A percentile compares a stretch with the other conserved stretches of the same genome.
Conservation (phyloP, 2,888 invertebrate genomes). For the Drosophila formosana region DNA sequence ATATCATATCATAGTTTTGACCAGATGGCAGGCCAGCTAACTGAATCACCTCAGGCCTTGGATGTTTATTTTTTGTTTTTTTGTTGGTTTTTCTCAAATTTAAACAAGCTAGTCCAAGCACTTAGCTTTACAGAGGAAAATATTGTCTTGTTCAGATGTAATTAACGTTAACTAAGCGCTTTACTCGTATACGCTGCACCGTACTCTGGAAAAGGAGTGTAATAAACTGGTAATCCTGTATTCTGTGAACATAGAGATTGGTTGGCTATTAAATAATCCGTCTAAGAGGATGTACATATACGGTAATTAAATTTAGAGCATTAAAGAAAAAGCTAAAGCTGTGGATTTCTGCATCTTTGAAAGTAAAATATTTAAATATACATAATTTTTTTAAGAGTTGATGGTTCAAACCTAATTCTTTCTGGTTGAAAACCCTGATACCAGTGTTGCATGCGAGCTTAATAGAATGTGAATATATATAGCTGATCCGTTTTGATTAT, state of each 20-base stretch:
- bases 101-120: neutral
- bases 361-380: too few relatives aligned
- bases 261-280: neutral
- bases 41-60: conserved; percentile 95
- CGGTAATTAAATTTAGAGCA: neutral
- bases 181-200: neutral
- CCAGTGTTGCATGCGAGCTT: too few relatives aligned
- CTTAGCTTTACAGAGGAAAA: neutral
- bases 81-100: neutral
- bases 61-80: conserved; percentile 52
- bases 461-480: too few relatives aligned
- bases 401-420: too few relatives aligned
- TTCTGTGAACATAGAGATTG: neutral
- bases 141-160: conserved; percentile 6
- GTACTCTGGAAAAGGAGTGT: too few relatives aligned
- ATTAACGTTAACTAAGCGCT: neutral
- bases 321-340: neutral
- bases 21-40: conserved; percentile 97
- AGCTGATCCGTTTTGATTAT: too few relatives aligned
- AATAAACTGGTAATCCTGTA: neutral
- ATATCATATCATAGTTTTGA: conserved; percentile 99
- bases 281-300: neutral
- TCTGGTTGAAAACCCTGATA: too few relatives aligned
- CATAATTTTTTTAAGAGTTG: too few relatives aligned
- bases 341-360: too few relatives aligned